Evolutionary conservation across 2,888 invertebrate genomes (phyloP).

Genomic region (Cantharis flavilabris): DNA sequence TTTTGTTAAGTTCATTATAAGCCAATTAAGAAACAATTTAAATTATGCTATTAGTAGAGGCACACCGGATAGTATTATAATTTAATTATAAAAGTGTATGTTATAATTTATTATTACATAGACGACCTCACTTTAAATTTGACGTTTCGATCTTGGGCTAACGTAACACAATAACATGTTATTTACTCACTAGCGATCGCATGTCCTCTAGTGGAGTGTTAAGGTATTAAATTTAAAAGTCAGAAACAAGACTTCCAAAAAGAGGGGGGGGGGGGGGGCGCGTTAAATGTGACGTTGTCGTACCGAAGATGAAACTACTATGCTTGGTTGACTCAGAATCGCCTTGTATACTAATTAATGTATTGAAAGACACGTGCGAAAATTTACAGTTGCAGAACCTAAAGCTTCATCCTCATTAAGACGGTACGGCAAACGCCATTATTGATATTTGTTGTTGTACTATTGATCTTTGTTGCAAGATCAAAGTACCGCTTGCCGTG

Average conservation of each 20-base stretch:
- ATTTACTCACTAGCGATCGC: background rate
- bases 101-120: background rate
- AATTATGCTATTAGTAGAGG: background rate
- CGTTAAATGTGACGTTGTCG: too few species aligned
- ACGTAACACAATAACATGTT: background rate
- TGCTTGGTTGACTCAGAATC: background rate
- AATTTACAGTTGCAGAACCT: background rate
- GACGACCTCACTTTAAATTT: background rate
- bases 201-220: background rate
- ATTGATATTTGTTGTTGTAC: too few species aligned
- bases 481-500: too few species aligned
- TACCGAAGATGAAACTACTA: too few species aligned
- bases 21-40: too few species aligned
- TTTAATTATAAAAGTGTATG: background rate
- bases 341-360: background rate
- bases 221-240: too few species aligned
- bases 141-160: background rate
- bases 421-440: too few species aligned
- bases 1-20: too few species aligned
- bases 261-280: too few species aligned
- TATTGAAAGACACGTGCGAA: background rate
- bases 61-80: background rate
- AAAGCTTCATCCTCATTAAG: background rate
- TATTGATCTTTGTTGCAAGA: too few species aligned
- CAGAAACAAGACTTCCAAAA: too few species aligned